Evolutionary conservation across 2,888 invertebrate genomes (phyloP).

Genomic region (Microctonus aethiopoides): DNA sequence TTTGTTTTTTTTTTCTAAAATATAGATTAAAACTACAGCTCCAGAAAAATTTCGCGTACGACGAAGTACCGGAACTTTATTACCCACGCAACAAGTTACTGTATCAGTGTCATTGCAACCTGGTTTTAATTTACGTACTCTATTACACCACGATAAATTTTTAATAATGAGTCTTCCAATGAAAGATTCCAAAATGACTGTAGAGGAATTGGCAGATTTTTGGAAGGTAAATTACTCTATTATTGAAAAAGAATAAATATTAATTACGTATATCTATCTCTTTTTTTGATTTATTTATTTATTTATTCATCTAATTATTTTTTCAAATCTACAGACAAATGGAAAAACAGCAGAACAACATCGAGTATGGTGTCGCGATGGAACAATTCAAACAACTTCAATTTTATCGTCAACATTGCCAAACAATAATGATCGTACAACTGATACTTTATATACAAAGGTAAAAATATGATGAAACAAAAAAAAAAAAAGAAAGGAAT

Average conservation of each 20-base stretch:
- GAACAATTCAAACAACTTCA: conserved; percentile 51
- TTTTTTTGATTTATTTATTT: conserved; percentile 10
- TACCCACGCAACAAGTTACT: conserved; percentile 73
- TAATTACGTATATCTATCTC: no score
- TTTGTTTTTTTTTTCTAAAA: conserved; percentile 23
- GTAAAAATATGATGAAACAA: no score
- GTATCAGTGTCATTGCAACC: conserved; percentile 82
- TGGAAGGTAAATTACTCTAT: conserved; percentile 74
- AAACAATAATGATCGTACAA: conserved; percentile 51
- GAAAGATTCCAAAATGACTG: conserved; percentile 70
- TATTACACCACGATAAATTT: conserved; percentile 83
- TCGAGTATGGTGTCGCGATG: conserved; percentile 76
- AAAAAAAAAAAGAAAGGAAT: neutral
- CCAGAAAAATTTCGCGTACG: conserved; percentile 95
- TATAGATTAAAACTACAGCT: conserved; percentile 92
- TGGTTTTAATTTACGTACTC: conserved; percentile 76
- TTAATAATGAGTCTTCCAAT: conserved; percentile 85
- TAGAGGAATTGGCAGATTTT: conserved; percentile 76
- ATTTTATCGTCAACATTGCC: conserved; percentile 45
- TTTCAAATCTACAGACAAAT: conserved; percentile 60
- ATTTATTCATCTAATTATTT: neutral
- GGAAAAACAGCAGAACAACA: conserved; percentile 77
- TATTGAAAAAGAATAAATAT: neutral
- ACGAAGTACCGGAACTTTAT: conserved; percentile 84
- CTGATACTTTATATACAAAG: conserved; percentile 57